Evolutionary conservation across 2,888 invertebrate genomes (phyloP), one percentile per base, ranked within the genome.

Genomic region (Ypsolopha scabrella): DNA sequence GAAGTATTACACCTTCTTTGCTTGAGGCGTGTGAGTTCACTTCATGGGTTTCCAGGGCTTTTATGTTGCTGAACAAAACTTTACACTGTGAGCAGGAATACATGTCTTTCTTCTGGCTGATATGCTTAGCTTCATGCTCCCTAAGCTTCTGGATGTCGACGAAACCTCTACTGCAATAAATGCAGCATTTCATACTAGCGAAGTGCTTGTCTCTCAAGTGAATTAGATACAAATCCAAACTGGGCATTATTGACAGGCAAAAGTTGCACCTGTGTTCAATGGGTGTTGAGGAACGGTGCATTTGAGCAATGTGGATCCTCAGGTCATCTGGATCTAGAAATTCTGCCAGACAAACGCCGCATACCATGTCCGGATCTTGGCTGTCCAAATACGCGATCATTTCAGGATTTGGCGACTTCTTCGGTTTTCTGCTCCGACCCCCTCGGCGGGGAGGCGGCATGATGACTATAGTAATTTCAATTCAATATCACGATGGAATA

Each of bases 241-340:
- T 68, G 0, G 64, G 24, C 24, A 68, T 68, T 0, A 52, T 57
- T 2, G 52, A 50, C 0, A 59, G 33, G 53, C 85, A 85, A 7
- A 79, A 65, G 6, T 67, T 61, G 53, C 85, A 85, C 6, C 50
- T 51, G 6, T 58, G 11, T 52, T 48, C 7, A 41, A 61, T 1
- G 38, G 43, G 7, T 38, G 37, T 24, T 1, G 41, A n/a, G 1
- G 34, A 54, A 0, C 57, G 36, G 52, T 83, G 85, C 2, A 81
- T 60, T 52, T 79, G 79, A 0, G 54, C 52, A 1, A 71, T 44
- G 50, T 85, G 85, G 0, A 73, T 46, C 0, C 60, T 48, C 6
- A 85, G 57, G 51, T 85, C 85, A 1, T 70, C 73, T 0, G 64
- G 56, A 11, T 83, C 80, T 0, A 83, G 57, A 37, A 83, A 85